Percentiles rank a stretch among this genome's conserved stretches.
phyloP scores from a whole-genome alignment of 2,113 vertebrate species.

The Boleophthalmus pectinirostris region DNA sequence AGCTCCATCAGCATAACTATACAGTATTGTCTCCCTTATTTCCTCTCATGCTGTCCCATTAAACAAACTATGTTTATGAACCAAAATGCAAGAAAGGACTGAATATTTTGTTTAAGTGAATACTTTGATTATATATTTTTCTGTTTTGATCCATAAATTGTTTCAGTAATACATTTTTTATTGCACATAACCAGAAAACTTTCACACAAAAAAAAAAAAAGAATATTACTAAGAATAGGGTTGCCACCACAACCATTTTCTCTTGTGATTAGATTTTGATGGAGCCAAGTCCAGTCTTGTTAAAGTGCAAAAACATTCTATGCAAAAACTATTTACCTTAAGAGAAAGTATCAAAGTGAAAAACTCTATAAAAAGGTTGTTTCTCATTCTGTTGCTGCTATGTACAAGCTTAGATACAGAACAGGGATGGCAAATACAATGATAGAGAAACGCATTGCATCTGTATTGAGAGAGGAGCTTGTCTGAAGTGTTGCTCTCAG shows the following conservation, averaged over 20 bases:
- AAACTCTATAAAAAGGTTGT: not conserved
- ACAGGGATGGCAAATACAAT: not conserved
- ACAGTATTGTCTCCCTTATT: not conserved
- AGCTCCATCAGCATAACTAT: not conserved
- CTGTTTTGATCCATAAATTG: not conserved
- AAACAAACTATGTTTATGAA: not conserved
- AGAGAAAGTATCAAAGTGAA: not conserved
- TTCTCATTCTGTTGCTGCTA: not conserved
- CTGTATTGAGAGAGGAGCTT: not conserved
- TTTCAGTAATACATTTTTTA: not conserved
- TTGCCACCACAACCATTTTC: not conserved
- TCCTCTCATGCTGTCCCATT: not conserved
- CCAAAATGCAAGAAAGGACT: not conserved
- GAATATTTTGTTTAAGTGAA: no score
- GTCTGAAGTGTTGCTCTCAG: conserved; percentile 10
- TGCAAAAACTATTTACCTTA: not conserved
- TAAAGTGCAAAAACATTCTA: not conserved
- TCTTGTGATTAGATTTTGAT: not conserved
- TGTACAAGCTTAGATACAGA: conserved; percentile 1
- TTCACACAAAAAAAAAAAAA: not conserved
- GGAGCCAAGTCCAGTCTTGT: not conserved
- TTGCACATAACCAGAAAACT: not conserved
- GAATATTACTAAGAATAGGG: not conserved
- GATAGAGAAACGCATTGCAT: conserved; percentile 1
- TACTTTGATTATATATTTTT: not conserved